These are phyloP conservation scores for Mylabris phalerata DNA, from an alignment of 1,140 invertebrate species.

Conservation along the genomic window DNA sequence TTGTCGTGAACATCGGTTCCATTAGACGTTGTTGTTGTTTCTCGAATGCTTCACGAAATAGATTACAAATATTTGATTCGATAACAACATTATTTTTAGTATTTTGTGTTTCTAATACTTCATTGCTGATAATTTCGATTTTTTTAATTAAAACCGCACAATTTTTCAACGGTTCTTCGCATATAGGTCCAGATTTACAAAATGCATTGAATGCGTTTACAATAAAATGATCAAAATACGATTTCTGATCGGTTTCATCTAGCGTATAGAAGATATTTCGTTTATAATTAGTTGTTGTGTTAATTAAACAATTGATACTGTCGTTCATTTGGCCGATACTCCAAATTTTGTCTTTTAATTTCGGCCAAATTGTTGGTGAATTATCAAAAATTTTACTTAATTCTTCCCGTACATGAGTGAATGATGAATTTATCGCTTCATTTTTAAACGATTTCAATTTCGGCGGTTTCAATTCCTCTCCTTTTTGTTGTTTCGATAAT, in stretches of 20 bases:
- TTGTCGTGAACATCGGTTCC: slow-evolving; percentile 95
- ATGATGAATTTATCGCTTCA: slow-evolving; percentile 20
- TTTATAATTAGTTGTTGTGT: slow-evolving; percentile 24
- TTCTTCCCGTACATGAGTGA: slow-evolving; percentile 32
- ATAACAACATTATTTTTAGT: slow-evolving; percentile 19
- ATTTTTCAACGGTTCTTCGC: slow-evolving; percentile 38
- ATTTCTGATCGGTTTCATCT: slow-evolving; percentile 26
- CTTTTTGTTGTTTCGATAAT: background rate
- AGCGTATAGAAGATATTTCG: slow-evolving; percentile 31
- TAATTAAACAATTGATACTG: slow-evolving; percentile 34
- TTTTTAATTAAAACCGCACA: slow-evolving; percentile 64
- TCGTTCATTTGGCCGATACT: slow-evolving; percentile 41
- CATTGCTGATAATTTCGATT: slow-evolving; percentile 91
- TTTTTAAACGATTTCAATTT: slow-evolving; percentile 27
- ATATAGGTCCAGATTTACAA: slow-evolving; percentile 37
- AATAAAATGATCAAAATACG: slow-evolving; percentile 32
- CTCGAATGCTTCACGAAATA: slow-evolving; percentile 82
- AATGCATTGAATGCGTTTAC: slow-evolving; percentile 34
- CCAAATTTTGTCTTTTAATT: slow-evolving; percentile 45
- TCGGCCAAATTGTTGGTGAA: slow-evolving; percentile 17
- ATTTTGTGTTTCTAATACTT: slow-evolving; percentile 67
- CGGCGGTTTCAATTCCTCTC: slow-evolving; percentile 1
- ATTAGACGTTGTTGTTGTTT: slow-evolving; percentile 85
- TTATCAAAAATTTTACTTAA: slow-evolving; percentile 22
- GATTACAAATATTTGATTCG: slow-evolving; percentile 63